These are phyloP conservation scores for Macaria notata DNA, from an alignment of 2,888 invertebrate genomes.

Conservation along the genomic window DNA sequence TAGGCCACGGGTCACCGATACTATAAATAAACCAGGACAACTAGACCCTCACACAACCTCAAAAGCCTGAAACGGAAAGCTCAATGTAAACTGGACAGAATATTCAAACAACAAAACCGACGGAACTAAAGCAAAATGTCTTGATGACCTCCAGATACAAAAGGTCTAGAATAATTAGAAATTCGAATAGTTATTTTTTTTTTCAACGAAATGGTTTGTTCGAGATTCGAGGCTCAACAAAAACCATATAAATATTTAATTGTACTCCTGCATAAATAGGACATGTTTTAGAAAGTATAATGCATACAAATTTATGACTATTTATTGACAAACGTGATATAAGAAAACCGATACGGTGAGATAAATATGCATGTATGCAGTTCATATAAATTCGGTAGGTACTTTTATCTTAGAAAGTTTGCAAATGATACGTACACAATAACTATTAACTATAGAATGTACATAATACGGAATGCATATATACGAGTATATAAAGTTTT, in stretches of 20 bases:
- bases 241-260: slow-evolving; percentile 14
- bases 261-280: not conserved
- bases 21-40: slow-evolving; percentile 49
- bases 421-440: no score
- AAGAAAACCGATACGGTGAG: no score
- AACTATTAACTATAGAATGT: no score
- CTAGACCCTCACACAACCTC: slow-evolving; percentile 38
- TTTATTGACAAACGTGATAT: no score
- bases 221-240: slow-evolving; percentile 2
- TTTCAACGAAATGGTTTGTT: slow-evolving; percentile 5
- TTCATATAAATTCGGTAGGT: no score
- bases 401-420: no score
- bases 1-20: slow-evolving; percentile 61
- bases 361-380: no score
- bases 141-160: slow-evolving; percentile 64
- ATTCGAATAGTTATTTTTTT: slow-evolving; percentile 39
- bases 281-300: no score
- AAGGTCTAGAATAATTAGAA: slow-evolving; percentile 49
- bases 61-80: slow-evolving; percentile 32
- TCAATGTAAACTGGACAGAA: slow-evolving; percentile 46
- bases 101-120: slow-evolving; percentile 42
- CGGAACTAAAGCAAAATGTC: slow-evolving; percentile 50
- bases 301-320: no score
- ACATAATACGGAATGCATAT: no score
- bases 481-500: no score